Base-by-base conservation (phyloP, 2,888 invertebrate genomes). In the Meiosimyza decipiens region DNA sequence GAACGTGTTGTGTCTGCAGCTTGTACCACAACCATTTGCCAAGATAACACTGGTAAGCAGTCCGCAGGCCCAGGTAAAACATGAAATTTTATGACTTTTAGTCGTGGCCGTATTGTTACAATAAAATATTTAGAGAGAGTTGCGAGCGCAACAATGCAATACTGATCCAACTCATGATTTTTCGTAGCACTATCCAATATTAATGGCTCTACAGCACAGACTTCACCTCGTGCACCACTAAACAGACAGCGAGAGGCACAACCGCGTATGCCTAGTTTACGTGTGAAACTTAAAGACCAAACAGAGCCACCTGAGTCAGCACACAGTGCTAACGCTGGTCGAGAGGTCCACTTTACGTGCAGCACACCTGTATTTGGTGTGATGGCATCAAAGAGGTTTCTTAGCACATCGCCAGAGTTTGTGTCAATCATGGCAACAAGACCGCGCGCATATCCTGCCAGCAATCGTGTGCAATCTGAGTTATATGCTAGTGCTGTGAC, bases 151-250 rank as follows among this genome's bases (percentile, higher is more conserved):
- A 98, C 91, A 72, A 98, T 90, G 71, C 93, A 91, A 79, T 92
- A 91, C 78, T 92, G 92, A 81, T 92, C 91, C 77, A 95, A 87
- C 16, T 94, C 93, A 84, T 94, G 91, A 13, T 87, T 83, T 68
- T 88, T 88, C 71, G 88, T 88, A 0, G 79, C 86, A 18, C 74
- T 87, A 50, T 87, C 84, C 73, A 86, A 81, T 7, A 86, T 87
- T 13, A 94, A 87, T 0, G 94, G 94, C 79, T 93, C 93, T 50
- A 94, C 87, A 4, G 91, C 89, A 80, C 93, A 93, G 15, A 96
- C 96, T 89, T 99, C 99, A 0, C 99, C 99, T 71, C 97, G 91
- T 71, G 97, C 97, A 50, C 99, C 99, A 51, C 98, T 98, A 87
- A 99, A 99, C 16, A 99, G 89, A 85, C 99, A 98, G 69, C 95